phyloP scores from a whole-genome alignment of 2,797 vertebrate species.

The Fistularia commersonii region DNA sequence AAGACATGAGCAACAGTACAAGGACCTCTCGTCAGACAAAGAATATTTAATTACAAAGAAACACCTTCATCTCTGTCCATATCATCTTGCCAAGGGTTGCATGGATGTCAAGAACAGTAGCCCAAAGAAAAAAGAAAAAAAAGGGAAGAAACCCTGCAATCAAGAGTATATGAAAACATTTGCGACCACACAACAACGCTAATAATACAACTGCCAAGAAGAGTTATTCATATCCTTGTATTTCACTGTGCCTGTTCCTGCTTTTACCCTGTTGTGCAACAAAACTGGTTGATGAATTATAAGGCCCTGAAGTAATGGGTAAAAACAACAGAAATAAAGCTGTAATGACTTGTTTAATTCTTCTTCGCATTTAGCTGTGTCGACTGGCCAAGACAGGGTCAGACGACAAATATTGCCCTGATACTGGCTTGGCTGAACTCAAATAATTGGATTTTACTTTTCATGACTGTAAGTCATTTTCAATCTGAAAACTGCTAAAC shows the following conservation, averaged over 20 bases:
- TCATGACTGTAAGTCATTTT: conserved; percentile 58
- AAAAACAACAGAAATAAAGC: conserved; percentile 47
- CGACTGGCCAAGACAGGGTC: conserved; percentile 59
- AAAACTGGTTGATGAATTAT: conserved; percentile 40
- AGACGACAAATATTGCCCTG: conserved; percentile 53
- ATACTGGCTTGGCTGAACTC: conserved; percentile 36
- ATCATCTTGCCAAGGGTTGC: conserved; percentile 57
- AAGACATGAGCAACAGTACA: conserved; percentile 33
- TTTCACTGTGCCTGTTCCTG: conserved; percentile 24
- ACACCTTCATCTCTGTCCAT: conserved; percentile 70
- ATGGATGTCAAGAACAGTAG: conserved; percentile 50
- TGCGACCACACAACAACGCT: conserved; percentile 58
- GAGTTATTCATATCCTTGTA: conserved; percentile 44
- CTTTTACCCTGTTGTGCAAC: conserved; percentile 16
- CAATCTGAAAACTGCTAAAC: conserved; percentile 58
- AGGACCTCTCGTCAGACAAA: conserved; percentile 59
- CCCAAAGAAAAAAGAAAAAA: conserved; percentile 54
- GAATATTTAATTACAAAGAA: conserved; percentile 74
- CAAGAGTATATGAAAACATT: conserved; percentile 67
- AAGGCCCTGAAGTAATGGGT: conserved; percentile 36
- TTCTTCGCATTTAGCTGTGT: conserved; percentile 45
- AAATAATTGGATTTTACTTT: conserved; percentile 65
- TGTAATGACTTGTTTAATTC: conserved; percentile 37
- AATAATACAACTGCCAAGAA: conserved; percentile 30
- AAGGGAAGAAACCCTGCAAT: conserved; percentile 49